Evolutionary conservation across 2,113 vertebrate species (phyloP), one percentile per base, ranked within the genome.

Genomic region (Austrofundulus limnaeus): DNA sequence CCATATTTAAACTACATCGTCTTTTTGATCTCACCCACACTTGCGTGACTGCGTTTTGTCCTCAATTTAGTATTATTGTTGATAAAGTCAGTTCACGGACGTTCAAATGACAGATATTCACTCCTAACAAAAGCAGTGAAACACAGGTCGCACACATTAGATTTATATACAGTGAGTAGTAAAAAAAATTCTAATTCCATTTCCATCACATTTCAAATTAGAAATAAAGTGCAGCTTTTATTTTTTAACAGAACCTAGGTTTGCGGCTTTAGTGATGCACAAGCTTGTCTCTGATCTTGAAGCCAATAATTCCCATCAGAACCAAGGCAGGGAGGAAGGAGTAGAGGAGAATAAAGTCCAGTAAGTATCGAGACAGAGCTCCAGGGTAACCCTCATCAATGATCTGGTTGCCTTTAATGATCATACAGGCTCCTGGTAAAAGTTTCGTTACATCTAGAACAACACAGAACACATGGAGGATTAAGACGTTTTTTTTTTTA

Each of bases 271-370:
- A 94, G 78, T 94, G 93, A 62, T 84, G 87, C 28, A 82, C 69
- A 49, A 95, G 66, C 60, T 63, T 83, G 46, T 98, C 96, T 73
- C 96, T 91, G 73, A 96, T 84, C 92, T 94, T 96, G 86, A 95
- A 99, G 82, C 93, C 93, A 66, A 94, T 81, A 55, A 95, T 55
- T 42, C 94, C 95, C 31, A 94, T 42, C 66, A 95, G 63, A 61
- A 92, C 81, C 11, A 98, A 92, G 20, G 81, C 88, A 34, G 96
- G 96, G 39, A 98, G 52, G 74, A 98, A 99, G 71, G 94, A 80
- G 20, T 97, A 98, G 39, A 99, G 92, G 59, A 95, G 60, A 2
- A 97, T 42, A 67, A 99, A 96, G 89, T 98, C 83, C 0, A 48
- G 45, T 1, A 91, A 93, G 89, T 94, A 95, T 25, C 93, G 87